Conservation (phyloP, 2,888 invertebrate species). For the Eupithecia insigniata region DNA sequence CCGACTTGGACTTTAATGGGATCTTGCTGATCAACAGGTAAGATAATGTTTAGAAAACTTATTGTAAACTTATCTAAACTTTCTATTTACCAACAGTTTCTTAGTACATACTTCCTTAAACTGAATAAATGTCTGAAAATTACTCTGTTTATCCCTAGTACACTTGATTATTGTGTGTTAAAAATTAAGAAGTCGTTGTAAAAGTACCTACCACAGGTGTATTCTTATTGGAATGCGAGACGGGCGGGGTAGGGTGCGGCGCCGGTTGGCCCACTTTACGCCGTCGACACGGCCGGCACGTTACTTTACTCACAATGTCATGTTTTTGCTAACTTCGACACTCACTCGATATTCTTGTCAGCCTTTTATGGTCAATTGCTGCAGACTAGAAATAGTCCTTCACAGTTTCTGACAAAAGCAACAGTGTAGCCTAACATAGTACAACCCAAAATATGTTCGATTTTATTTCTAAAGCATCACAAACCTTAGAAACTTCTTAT, state of each 20-base stretch:
- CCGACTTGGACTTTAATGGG: constrained; percentile 77
- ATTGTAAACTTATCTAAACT: constrained; percentile 35
- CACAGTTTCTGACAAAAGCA: background rate
- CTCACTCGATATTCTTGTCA: constrained; percentile 11
- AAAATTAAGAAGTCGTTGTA: background rate
- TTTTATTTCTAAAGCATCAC: background rate
- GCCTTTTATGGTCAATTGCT: background rate
- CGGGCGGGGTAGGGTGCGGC: constrained; percentile 73
- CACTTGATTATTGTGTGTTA: background rate
- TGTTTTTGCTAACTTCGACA: constrained; percentile 28
- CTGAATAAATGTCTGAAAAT: background rate
- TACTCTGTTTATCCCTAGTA: background rate
- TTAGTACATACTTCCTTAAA: background rate
- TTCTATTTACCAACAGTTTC: constrained; percentile 29
- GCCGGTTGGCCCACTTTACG: constrained; percentile 73
- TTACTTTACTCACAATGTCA: constrained; percentile 30
- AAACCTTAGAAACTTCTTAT: background rate
- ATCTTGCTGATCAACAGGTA: constrained; percentile 81
- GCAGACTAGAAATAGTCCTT: background rate
- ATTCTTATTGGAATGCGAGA: constrained; percentile 58
- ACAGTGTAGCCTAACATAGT: background rate
- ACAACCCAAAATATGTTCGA: background rate
- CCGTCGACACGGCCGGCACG: constrained; percentile 38
- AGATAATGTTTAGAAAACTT: constrained; percentile 44
- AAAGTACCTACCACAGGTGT: constrained; percentile 39